These are phyloP conservation scores for Petrolisthes cinctipes DNA, from an alignment of 2,888 invertebrate species.

Conservation along the genomic window DNA sequence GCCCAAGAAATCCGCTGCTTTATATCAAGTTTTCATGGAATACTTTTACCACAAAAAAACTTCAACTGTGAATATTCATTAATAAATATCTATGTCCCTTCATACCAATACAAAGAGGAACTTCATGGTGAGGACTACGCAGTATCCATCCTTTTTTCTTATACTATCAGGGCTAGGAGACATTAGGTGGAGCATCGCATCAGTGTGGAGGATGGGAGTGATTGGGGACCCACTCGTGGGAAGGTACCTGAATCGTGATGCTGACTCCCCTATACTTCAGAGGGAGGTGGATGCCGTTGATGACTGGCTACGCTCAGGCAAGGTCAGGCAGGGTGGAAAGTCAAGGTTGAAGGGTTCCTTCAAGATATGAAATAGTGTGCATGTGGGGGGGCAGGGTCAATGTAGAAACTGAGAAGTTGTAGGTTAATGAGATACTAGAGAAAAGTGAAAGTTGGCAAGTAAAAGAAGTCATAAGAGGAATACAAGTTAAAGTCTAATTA, in stretches of 20 bases:
- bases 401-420: background rate
- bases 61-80: no score
- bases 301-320: slow-evolving; percentile 61
- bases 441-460: background rate
- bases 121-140: background rate
- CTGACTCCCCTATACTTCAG: slow-evolving; percentile 40
- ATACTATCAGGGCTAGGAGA: slow-evolving; percentile 38
- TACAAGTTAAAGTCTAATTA: no score
- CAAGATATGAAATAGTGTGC: background rate
- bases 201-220: slow-evolving; percentile 43
- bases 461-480: no score
- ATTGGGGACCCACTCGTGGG: slow-evolving; percentile 41
- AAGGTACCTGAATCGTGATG: slow-evolving; percentile 31
- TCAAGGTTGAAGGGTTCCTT: background rate
- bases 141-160: background rate
- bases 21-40: no score
- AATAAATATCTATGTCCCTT: no score
- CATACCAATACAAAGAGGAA: no score
- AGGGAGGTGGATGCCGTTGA: slow-evolving; percentile 56
- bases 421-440: background rate
- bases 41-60: no score
- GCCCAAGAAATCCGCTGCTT: no score
- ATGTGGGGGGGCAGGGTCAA: background rate
- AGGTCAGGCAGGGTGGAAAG: slow-evolving; percentile 10
- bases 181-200: slow-evolving; percentile 23